phyloP scores from a whole-genome alignment of 2,797 vertebrate species.

The Heteromormyrus szaboi region DNA sequence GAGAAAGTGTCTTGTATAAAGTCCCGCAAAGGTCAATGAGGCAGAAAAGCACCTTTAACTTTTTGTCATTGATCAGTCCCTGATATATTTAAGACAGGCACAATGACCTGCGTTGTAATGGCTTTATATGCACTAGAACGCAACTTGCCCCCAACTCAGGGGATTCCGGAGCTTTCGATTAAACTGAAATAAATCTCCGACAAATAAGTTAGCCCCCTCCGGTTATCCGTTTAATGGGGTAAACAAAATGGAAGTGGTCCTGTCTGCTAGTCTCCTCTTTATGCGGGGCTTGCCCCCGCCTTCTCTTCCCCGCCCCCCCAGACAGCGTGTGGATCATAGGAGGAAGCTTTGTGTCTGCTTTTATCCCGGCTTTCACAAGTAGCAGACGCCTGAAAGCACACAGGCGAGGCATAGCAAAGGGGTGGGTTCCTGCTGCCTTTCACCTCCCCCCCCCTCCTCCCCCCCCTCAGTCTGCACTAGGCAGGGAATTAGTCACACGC shows the following conservation, averaged over 20 bases:
- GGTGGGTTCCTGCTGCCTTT: constrained; percentile 43
- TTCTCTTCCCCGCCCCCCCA: constrained; percentile 49
- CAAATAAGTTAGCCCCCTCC: constrained; percentile 55
- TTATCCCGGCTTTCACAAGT: constrained; percentile 68
- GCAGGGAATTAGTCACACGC: constrained; percentile 69
- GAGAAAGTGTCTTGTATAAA: not conserved
- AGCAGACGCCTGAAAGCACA: constrained; percentile 64
- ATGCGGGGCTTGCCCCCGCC: constrained; percentile 51
- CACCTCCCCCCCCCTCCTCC: constrained; percentile 23
- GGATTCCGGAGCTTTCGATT: constrained; percentile 22
- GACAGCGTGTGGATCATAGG: constrained; percentile 72
- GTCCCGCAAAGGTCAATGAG: not conserved
- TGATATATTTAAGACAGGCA: not conserved
- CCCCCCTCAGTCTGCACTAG: constrained; percentile 47
- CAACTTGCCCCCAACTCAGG: constrained; percentile 29
- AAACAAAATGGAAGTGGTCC: constrained; percentile 64
- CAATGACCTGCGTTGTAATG: not conserved
- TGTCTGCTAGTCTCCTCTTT: constrained; percentile 75
- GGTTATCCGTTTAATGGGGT: constrained; percentile 51
- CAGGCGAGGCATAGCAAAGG: constrained; percentile 72
- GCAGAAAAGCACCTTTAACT: constrained; percentile 7
- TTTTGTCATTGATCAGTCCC: constrained; percentile 1
- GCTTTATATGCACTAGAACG: constrained; percentile 18
- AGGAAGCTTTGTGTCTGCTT: constrained; percentile 80
- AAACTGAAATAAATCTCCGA: constrained; percentile 54